Percentiles rank a stretch among this genome's conserved stretches.
phyloP scores from a whole-genome alignment of 2,797 vertebrate species.

The Lithobates sylvaticus region DNA sequence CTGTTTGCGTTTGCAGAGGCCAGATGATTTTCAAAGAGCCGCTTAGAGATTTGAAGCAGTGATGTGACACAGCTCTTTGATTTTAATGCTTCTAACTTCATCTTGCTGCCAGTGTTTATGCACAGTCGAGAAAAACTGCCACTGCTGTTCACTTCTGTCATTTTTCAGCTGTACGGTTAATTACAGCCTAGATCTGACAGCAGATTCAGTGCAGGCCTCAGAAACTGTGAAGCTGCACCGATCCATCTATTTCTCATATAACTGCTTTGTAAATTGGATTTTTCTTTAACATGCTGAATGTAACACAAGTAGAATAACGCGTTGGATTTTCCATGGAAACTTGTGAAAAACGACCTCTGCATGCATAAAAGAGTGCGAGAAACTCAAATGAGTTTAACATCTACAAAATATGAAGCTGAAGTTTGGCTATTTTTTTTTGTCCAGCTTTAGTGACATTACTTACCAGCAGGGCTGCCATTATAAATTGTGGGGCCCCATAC shows the following conservation, averaged over 20 bases:
- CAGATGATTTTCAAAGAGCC: conserved; percentile 78
- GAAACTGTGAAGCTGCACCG: conserved; percentile 55
- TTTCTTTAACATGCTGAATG: neutral
- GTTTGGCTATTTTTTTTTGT: too few relatives aligned
- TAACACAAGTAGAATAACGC: too few relatives aligned
- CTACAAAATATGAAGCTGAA: too few relatives aligned
- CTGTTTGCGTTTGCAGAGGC: conserved; percentile 75
- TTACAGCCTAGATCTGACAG: conserved; percentile 76
- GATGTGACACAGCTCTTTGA: conserved; percentile 80
- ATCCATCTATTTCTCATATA: conserved; percentile 39
- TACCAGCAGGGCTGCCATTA: too few relatives aligned
- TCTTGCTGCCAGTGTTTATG: conserved; percentile 75
- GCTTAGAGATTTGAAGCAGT: conserved; percentile 75
- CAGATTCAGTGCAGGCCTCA: conserved; percentile 68
- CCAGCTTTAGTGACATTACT: too few relatives aligned
- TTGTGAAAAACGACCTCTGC: too few relatives aligned
- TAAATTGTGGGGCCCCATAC: too few relatives aligned
- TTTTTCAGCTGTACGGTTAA: conserved; percentile 81
- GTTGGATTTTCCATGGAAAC: too few relatives aligned
- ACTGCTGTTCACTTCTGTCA: conserved; percentile 76
- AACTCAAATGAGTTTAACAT: too few relatives aligned
- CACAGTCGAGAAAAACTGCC: conserved; percentile 81
- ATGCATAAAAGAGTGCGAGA: too few relatives aligned
- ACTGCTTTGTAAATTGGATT: neutral
- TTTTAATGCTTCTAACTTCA: conserved; percentile 72